Evolutionary conservation across 2,797 vertebrate species (phyloP), one percentile per base, ranked within the genome.

Genomic region (Sebastes ruberrimus): DNA sequence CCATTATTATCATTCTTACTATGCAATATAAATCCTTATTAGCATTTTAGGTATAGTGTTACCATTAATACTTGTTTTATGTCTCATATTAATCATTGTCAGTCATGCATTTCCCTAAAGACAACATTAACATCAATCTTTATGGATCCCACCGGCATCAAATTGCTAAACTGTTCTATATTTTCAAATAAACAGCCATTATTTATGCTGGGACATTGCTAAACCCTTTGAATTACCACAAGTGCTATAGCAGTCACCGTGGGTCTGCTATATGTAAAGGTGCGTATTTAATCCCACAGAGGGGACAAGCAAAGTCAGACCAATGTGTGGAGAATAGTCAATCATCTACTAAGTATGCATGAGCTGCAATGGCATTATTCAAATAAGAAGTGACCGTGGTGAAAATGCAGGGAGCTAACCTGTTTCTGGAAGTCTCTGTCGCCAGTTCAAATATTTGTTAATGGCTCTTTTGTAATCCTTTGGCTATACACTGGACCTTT

Each of bases 311-410:
- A 76, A 76, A 78, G 63, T 56, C 78, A 60, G 55, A 22, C 3
- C 23, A 59, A n/a, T 65, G 74, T 52, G 56, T 28, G n/a, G 66
- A 66, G 62, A 76, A 71, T 22, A 72, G 63, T 80, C 76, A 67
- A 57, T 75, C 71, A 78, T 75, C 68, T 71, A 3, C 72, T 73
- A 65, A 76, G 73, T 80, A 82, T 85, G 78, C 80, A 86, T 81
- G 69, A 82, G 71, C 65, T 55, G 78, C 70, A 70, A 22, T 80
- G 81, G 65, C 57, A 60, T 84, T 86, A 89, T 89, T 92, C 83
- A 89, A 83, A 90, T 85, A 52, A 83, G 76, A 52, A 6, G 16
- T 64, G 83, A 69, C 82, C 59, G 7, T 65, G 70, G 76, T 82
- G 67, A 78, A 80, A 70, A 77, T 57, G 73, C 74, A 80, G 64